phyloP scores from a whole-genome alignment of 2,113 vertebrate species.

The Ranitomeya imitator region DNA sequence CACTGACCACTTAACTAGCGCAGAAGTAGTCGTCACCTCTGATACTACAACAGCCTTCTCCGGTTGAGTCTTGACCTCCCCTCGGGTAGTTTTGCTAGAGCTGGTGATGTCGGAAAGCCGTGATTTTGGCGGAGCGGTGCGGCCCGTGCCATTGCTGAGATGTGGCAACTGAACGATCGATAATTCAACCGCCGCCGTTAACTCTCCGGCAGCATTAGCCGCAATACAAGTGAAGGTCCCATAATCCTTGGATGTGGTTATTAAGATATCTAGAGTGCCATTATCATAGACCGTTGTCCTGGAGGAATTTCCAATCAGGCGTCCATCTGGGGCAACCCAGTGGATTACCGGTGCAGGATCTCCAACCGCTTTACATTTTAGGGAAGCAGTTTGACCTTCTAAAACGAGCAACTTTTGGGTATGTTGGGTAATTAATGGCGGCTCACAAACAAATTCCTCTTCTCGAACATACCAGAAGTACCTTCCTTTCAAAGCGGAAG shows the following conservation, averaged over 20 bases:
- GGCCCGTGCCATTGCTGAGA: conserved; percentile 86
- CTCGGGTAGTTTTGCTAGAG: conserved; percentile 88
- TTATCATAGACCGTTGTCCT: conserved; percentile 89
- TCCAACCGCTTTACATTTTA: conserved; percentile 95
- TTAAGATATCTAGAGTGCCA: conserved; percentile 90
- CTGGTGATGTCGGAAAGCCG: conserved; percentile 94
- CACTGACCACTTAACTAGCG: conserved; percentile 91
- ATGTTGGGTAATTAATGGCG: conserved; percentile 93
- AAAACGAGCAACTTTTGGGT: conserved; percentile 92
- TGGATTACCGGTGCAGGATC: conserved; percentile 93
- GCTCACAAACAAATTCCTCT: conserved; percentile 95
- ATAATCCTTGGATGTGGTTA: conserved; percentile 94
- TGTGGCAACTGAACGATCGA: conserved; percentile 95
- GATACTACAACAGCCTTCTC: conserved; percentile 88
- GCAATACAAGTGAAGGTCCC: conserved; percentile 96
- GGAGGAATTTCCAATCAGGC: conserved; percentile 89
- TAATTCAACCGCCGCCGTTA: conserved; percentile 88
- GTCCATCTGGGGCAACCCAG: conserved; percentile 93
- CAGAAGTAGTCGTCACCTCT: conserved; percentile 90
- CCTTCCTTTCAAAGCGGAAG: conserved; percentile 85
- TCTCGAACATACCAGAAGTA: conserved; percentile 95
- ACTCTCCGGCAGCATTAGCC: conserved; percentile 93
- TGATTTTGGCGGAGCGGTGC: conserved; percentile 84
- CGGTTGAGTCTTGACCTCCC: conserved; percentile 79
- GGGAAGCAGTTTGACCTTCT: conserved; percentile 92